Evolutionary conservation across 1,140 invertebrate genomes (phyloP).

Genomic region (Macrosteles quadrilineatus): DNA sequence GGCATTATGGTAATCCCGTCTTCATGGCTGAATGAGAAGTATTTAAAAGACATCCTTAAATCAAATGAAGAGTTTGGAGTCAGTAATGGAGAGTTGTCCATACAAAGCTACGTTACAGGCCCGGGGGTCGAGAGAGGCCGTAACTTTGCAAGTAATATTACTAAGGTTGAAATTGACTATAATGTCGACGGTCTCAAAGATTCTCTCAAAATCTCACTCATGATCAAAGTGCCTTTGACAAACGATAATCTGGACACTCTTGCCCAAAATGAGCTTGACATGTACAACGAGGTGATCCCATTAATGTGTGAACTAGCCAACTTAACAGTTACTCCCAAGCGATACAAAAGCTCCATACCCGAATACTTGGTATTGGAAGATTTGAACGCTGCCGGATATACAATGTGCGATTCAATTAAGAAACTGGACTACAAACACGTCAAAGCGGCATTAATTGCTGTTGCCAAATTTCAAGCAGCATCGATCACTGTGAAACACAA

Average conservation of each 20-base stretch:
- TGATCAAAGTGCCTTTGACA: background rate
- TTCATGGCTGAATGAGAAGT: background rate
- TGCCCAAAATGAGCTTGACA: conserved; percentile 16
- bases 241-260: background rate
- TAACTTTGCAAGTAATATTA: conserved; percentile 29
- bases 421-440: conserved; percentile 40
- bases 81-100: background rate
- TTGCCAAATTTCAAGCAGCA: conserved; percentile 42
- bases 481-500: conserved; percentile 32
- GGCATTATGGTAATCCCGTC: background rate
- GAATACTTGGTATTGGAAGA: conserved; percentile 39
- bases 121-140: conserved; percentile 22
- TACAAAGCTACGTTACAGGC: background rate
- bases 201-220: background rate
- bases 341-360: background rate
- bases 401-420: conserved; percentile 38
- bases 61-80: background rate
- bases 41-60: background rate
- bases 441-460: conserved; percentile 35
- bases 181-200: background rate
- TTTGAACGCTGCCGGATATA: conserved; percentile 37
- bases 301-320: background rate
- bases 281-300: conserved; percentile 24
- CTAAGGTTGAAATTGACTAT: conserved; percentile 6
- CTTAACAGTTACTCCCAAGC: background rate